phyloP scores from a whole-genome alignment of 2,888 invertebrate species.

The Torymus auratus region DNA sequence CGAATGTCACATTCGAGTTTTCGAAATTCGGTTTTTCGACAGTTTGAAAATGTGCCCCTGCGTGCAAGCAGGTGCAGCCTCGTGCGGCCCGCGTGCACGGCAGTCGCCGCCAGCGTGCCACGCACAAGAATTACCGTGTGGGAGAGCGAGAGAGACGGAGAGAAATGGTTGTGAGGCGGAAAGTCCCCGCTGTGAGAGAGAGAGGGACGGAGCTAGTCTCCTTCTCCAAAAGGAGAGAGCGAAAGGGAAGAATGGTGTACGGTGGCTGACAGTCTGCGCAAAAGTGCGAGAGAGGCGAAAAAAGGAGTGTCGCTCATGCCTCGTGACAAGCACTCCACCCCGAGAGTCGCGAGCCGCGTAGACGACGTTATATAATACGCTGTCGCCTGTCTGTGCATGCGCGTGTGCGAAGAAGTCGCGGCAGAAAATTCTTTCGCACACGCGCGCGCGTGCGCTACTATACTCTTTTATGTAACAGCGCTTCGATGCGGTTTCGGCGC shows the following conservation, averaged over 20 bases:
- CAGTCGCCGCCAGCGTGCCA: slow-evolving; percentile 7
- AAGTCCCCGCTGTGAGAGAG: not conserved
- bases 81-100: slow-evolving; percentile 3
- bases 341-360: not conserved
- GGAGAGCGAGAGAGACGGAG: slow-evolving; percentile 13
- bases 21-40: not conserved
- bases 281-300: not conserved
- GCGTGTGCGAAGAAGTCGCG: not conserved
- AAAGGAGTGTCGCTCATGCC: slow-evolving; percentile 4
- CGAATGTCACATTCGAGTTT: slow-evolving; percentile 43
- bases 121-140: slow-evolving; percentile 1
- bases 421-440: not conserved
- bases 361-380: slow-evolving; percentile 23
- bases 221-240: too few species aligned
- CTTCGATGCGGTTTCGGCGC: slow-evolving; percentile 36
- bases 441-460: not conserved
- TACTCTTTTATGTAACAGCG: slow-evolving; percentile 59
- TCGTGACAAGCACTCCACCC: not conserved
- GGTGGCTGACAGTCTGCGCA: not conserved
- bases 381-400: not conserved
- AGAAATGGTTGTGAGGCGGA: not conserved
- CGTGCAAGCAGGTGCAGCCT: slow-evolving; percentile 3
- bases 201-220: slow-evolving; percentile 11
- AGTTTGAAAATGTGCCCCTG: not conserved
- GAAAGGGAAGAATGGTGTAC: too few species aligned